Percentiles rank a stretch among this genome's conserved stretches.
phyloP scores from a whole-genome alignment of 2,888 invertebrate species.

The Agrilus cyanescens region DNA sequence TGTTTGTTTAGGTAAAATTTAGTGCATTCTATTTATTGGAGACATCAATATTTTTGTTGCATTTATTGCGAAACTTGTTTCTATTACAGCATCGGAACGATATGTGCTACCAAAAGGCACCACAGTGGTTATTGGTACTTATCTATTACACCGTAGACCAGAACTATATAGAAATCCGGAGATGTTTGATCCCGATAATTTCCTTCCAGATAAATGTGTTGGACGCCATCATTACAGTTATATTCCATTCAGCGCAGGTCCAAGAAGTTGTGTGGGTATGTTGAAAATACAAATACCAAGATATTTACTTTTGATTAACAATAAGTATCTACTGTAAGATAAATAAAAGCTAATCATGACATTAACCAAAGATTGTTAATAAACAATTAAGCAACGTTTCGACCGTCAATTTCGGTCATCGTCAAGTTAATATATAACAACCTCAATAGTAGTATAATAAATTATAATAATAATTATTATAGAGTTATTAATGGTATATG shows the following conservation, averaged over 20 bases:
- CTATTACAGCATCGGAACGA: constrained; percentile 44
- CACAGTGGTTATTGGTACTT: constrained; percentile 55
- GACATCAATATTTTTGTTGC: too few species aligned
- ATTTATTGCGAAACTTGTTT: neutral
- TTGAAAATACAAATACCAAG: constrained; percentile 7
- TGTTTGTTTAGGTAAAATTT: constrained; percentile 49
- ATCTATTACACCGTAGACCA: constrained; percentile 56
- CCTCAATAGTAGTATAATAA: too few species aligned
- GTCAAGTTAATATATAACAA: too few species aligned
- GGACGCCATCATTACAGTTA: constrained; percentile 72
- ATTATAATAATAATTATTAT: too few species aligned
- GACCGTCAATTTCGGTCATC: too few species aligned
- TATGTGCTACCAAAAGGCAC: constrained; percentile 57
- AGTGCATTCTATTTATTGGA: constrained; percentile 1
- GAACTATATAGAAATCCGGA: constrained; percentile 67
- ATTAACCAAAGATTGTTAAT: too few species aligned
- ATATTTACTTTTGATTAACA: neutral
- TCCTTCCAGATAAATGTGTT: constrained; percentile 66
- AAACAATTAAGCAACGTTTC: too few species aligned
- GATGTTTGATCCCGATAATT: constrained; percentile 73
- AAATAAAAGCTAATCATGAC: too few species aligned
- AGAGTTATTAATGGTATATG: too few species aligned
- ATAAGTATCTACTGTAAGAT: neutral
- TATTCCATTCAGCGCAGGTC: constrained; percentile 74
- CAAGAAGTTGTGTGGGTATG: constrained; percentile 68